Conservation (phyloP, 2,888 invertebrate genomes). For the Epinotia ramella region DNA sequence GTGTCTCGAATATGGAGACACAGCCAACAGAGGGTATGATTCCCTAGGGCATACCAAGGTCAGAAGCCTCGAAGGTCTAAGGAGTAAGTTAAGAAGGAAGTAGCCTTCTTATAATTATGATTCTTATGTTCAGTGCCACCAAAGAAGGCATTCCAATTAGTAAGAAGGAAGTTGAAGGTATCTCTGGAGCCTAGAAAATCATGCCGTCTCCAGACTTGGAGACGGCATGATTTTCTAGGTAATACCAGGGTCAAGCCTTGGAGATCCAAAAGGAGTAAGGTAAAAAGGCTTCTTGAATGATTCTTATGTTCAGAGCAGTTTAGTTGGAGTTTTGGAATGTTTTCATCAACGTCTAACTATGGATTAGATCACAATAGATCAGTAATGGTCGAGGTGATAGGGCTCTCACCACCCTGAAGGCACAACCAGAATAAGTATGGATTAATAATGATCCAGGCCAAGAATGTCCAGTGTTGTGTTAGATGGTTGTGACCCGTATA, state of each 20-base stretch:
- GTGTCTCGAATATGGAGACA: not conserved
- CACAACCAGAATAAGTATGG: no score
- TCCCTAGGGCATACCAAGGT: not conserved
- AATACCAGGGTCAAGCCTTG: not conserved
- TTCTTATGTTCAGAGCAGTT: not conserved
- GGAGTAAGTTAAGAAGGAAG: not conserved
- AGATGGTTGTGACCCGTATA: no score
- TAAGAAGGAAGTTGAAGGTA: no score
- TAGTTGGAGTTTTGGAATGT: not conserved
- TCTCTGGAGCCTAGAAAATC: no score
- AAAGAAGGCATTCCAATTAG: no score
- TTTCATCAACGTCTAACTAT: not conserved
- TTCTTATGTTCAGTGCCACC: no score
- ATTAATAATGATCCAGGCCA: no score
- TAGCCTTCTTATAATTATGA: not conserved
- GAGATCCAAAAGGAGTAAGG: not conserved
- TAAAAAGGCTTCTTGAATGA: not conserved
- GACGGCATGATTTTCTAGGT: no score
- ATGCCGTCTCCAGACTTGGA: no score
- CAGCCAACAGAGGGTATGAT: not conserved
- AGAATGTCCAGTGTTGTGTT: no score
- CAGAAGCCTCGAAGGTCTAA: not conserved
- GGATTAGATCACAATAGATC: constrained; percentile 38
- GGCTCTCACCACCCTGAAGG: no score
- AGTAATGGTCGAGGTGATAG: no score